Conservation (phyloP, 2,113 vertebrate species). For the Lepidothrix coronata region DNA sequence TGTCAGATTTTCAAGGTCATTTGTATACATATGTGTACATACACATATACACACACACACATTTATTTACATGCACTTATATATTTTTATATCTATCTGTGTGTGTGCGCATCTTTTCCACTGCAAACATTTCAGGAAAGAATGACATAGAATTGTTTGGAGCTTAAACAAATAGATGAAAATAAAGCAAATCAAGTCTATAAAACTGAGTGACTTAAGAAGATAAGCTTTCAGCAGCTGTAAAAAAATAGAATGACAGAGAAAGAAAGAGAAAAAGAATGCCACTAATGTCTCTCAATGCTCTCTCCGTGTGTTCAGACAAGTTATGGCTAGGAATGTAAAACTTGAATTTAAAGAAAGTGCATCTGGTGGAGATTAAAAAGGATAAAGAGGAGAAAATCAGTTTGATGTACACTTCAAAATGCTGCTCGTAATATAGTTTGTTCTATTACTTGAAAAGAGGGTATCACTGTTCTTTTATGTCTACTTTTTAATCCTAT, state of each 20-base stretch:
- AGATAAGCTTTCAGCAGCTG: constrained; percentile 15
- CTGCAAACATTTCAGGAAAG: neutral
- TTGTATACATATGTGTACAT: neutral
- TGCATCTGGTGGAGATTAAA: constrained; percentile 68
- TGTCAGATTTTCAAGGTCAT: neutral
- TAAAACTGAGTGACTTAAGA: constrained; percentile 28
- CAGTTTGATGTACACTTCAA: constrained; percentile 64
- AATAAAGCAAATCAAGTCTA: constrained; percentile 20
- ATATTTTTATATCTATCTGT: neutral
- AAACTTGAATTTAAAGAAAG: constrained; percentile 65
- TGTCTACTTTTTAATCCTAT: constrained; percentile 57
- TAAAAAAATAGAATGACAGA: constrained; percentile 48
- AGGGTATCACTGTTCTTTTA: constrained; percentile 48
- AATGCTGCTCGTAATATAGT: constrained; percentile 56
- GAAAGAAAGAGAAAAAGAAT: constrained; percentile 48
- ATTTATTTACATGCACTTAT: rapidly evolving
- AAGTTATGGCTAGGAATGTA: constrained; percentile 56
- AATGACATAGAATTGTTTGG: neutral
- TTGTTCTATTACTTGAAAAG: constrained; percentile 61
- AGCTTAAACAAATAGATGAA: neutral
- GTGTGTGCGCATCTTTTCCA: neutral
- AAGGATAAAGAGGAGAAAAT: constrained; percentile 55
- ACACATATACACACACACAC: neutral
- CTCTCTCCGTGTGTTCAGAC: constrained; percentile 51
- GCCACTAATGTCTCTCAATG: constrained; percentile 24